These are phyloP conservation scores for Lasioglossum vierecki DNA, from an alignment of 2,888 invertebrate species.

Conservation along the genomic window DNA sequence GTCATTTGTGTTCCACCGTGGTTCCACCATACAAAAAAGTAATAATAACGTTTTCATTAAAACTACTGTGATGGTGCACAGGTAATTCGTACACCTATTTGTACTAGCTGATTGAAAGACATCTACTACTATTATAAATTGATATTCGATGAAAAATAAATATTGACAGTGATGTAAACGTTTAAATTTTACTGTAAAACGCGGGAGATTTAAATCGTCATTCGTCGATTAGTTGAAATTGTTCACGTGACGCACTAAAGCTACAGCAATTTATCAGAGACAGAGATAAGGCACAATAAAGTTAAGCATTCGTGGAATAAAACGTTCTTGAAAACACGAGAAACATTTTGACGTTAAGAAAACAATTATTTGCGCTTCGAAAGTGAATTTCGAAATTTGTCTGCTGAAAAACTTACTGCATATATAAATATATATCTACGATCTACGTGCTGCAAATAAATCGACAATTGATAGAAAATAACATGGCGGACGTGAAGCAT, in stretches of 20 bases:
- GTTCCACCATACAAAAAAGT: not conserved
- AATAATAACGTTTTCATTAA: not conserved
- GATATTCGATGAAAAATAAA: not conserved
- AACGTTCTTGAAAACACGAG: not conserved
- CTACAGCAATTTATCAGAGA: not conserved
- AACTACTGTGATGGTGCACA: not conserved
- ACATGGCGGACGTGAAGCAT: constrained; percentile 24
- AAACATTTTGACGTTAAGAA: not conserved
- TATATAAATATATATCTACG: not conserved
- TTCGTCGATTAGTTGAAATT: constrained; percentile 21
- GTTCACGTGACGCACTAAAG: constrained; percentile 26
- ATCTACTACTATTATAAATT: not conserved
- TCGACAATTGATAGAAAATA: constrained; percentile 8
- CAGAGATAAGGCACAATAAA: constrained; percentile 25
- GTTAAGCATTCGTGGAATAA: not conserved
- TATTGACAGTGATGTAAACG: not conserved
- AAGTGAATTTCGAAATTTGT: not conserved
- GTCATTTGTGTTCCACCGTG: not conserved
- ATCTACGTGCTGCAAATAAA: not conserved
- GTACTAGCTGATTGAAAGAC: not conserved
- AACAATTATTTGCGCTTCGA: not conserved
- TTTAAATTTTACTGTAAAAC: not conserved
- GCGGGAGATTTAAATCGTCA: constrained; percentile 3
- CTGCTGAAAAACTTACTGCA: not conserved
- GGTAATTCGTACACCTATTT: not conserved